phyloP scores from a whole-genome alignment of 2,113 vertebrate genomes.

The Ceyx melanurus region DNA sequence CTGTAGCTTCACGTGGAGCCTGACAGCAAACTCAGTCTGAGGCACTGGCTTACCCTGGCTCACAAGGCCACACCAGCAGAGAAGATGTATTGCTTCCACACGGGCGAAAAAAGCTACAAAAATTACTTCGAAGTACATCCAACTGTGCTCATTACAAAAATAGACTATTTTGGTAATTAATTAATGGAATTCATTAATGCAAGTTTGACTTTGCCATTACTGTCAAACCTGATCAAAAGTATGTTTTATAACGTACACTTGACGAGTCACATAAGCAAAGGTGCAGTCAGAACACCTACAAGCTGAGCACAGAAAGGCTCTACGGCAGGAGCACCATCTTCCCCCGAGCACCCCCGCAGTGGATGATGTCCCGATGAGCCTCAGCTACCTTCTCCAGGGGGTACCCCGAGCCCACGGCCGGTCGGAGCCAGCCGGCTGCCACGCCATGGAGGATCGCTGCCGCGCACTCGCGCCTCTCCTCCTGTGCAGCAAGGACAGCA shows the following conservation, averaged over 20 bases:
- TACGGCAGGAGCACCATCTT: constrained; percentile 81
- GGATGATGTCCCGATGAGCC: constrained; percentile 82
- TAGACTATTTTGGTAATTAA: background rate
- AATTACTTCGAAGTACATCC: background rate
- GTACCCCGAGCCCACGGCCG: constrained; percentile 76
- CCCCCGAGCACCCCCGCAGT: constrained; percentile 73
- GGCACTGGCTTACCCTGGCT: background rate
- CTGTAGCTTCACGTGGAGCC: background rate
- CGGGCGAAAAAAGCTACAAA: background rate
- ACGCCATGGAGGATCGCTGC: constrained; percentile 75
- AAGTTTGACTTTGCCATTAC: background rate
- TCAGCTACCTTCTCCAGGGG: constrained; percentile 72
- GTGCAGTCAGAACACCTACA: background rate
- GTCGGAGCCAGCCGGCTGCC: constrained; percentile 82
- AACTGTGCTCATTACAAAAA: background rate
- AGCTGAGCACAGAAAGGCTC: background rate
- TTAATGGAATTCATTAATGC: background rate
- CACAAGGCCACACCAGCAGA: background rate
- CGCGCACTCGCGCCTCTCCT: constrained; percentile 72
- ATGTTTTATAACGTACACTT: background rate
- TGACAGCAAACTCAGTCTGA: background rate
- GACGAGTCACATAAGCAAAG: background rate
- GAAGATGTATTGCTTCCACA: background rate
- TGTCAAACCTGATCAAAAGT: background rate
- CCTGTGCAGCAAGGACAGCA: constrained; percentile 57